phyloP scores from a whole-genome alignment of 1,140 invertebrate species.

The Hyphantria cunea region DNA sequence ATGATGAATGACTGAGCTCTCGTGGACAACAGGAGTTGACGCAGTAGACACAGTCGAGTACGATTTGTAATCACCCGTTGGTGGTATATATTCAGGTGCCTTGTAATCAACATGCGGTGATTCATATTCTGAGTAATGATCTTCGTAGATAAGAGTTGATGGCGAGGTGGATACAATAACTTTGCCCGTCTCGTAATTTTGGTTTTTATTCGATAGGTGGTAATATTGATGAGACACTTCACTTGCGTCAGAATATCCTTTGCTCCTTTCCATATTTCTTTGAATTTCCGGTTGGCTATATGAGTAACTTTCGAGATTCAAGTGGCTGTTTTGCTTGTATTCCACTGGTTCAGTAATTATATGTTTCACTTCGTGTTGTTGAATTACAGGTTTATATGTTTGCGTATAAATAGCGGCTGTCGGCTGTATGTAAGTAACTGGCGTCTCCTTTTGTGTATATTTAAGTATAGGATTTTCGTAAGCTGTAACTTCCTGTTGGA shows the following conservation, averaged over 20 bases:
- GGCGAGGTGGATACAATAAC: slow-evolving; percentile 65
- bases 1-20: slow-evolving; percentile 38
- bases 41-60: slow-evolving; percentile 50
- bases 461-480: slow-evolving; percentile 73
- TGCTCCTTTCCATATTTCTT: slow-evolving; percentile 51
- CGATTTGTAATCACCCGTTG: slow-evolving; percentile 55
- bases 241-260: slow-evolving; percentile 66
- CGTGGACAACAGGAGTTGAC: slow-evolving; percentile 48
- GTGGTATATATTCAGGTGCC: slow-evolving; percentile 66
- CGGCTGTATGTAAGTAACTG: slow-evolving; percentile 57
- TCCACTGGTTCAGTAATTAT: slow-evolving; percentile 42
- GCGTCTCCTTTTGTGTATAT: slow-evolving; percentile 62
- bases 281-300: slow-evolving; percentile 67
- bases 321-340: slow-evolving; percentile 44
- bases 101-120: slow-evolving; percentile 52
- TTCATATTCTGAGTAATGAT: slow-evolving; percentile 64
- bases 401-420: slow-evolving; percentile 60
- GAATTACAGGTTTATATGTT: slow-evolving; percentile 52
- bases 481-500: slow-evolving; percentile 61
- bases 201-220: slow-evolving; percentile 49
- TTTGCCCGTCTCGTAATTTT: slow-evolving; percentile 47
- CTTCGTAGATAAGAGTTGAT: slow-evolving; percentile 65
- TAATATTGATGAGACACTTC: slow-evolving; percentile 70
- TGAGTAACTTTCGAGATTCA: slow-evolving; percentile 55
- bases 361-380: slow-evolving; percentile 51